Evolutionary conservation across 2,113 vertebrate genomes (phyloP), one percentile per base, ranked within the genome.

Genomic region (Heterochromis multidens): DNA sequence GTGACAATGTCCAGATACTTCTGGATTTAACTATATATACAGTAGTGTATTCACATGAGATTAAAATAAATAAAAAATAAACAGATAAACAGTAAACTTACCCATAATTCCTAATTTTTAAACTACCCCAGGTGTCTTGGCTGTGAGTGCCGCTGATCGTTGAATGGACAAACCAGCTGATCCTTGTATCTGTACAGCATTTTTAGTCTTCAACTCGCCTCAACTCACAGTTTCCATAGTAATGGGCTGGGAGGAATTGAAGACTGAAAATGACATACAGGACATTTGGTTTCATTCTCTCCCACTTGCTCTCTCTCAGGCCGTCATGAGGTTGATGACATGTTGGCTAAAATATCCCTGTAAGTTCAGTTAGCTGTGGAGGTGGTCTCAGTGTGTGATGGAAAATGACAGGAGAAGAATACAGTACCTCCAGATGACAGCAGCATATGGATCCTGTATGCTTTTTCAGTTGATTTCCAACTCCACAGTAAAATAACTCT

Each of bases 181-280:
- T 95, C 92, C 95, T 94, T 94, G 96, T 92, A 95, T 97, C 96
- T 97, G 96, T 95, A 96, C 96, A 97, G 96, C 96, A 96, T 96
- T 97, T 96, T 95, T 96, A 96, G 96, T 96, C 96, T 96, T 97
- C 95, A 96, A 96, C 96, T 96, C 93, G 94, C 96, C 96, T 97
- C 96, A 96, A 96, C 96, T 97, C 96, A 96, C 93, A 95, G 91
- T 96, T 95, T 96, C 95, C 95, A 97, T 95, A 95, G 95, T 94
- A 95, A 97, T 89, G 95, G 96, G 94, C 96, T 97, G 96, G 96
- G 97, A 96, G 96, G 96, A 96, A 96, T 96, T 95, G 91, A 97
- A 97, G 96, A 97, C 96, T 97, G 96, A 96, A 97, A 96, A 96
- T 96, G 96, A 96, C 95, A 96, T 97, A 97, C 96, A 97, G 96